Percentiles rank a stretch among this genome's conserved stretches.
Evolutionary conservation across 2,888 invertebrate species (phyloP).

Genomic region (Corbicula japonica): DNA sequence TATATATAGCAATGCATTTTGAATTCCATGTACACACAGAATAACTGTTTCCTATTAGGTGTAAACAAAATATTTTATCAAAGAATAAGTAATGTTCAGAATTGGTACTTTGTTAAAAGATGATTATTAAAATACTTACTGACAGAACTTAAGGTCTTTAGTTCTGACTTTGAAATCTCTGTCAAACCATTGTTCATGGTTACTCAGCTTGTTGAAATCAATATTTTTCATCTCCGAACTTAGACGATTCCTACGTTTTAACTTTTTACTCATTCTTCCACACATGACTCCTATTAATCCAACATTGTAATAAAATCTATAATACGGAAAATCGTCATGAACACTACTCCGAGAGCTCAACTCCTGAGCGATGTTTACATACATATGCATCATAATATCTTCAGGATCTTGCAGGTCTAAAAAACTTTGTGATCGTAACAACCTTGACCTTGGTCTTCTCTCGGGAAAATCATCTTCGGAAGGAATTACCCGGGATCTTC

Average conservation of each 20-base stretch:
- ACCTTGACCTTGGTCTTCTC: background rate
- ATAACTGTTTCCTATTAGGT: too few species aligned
- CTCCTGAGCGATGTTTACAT: slow-evolving; percentile 51
- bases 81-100: too few species aligned
- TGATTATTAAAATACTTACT: slow-evolving; percentile 40
- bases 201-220: slow-evolving; percentile 59
- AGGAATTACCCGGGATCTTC: background rate
- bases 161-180: slow-evolving; percentile 51
- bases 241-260: slow-evolving; percentile 49
- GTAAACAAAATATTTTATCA: too few species aligned
- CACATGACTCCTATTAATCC: slow-evolving; percentile 39
- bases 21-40: too few species aligned
- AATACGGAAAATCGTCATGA: slow-evolving; percentile 57
- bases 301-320: slow-evolving; percentile 60
- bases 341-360: slow-evolving; percentile 34
- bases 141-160: slow-evolving; percentile 61
- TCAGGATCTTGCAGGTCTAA: slow-evolving; percentile 7
- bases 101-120: background rate
- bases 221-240: slow-evolving; percentile 47
- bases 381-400: slow-evolving; percentile 26
- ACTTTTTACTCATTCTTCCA: slow-evolving; percentile 55
- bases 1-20: too few species aligned
- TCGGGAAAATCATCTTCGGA: background rate
- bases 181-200: slow-evolving; percentile 69
- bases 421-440: slow-evolving; percentile 48